phyloP scores from a whole-genome alignment of 1,140 invertebrate species.

The Belonocnema kinseyi region DNA sequence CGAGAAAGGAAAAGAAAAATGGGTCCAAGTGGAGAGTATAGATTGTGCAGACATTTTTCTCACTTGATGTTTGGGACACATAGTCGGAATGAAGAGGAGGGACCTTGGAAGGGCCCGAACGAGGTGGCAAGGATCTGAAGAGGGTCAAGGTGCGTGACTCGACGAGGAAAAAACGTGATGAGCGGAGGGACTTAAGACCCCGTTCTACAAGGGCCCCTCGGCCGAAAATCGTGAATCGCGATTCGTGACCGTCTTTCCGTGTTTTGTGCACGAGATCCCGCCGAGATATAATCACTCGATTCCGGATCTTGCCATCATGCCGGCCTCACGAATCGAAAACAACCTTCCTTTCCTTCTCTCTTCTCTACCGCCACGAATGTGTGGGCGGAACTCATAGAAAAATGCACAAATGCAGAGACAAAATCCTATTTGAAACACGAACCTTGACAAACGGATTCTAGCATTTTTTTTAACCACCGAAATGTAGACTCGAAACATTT shows the following conservation, averaged over 20 bases:
- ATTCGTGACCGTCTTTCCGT: conserved; percentile 58
- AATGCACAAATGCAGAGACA: background rate
- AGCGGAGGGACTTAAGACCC: conserved; percentile 48
- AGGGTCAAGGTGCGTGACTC: conserved; percentile 51
- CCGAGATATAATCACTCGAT: conserved; percentile 58
- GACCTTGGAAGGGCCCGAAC: conserved; percentile 33
- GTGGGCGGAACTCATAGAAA: conserved; percentile 6
- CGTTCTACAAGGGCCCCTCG: conserved; percentile 46
- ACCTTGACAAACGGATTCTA: background rate
- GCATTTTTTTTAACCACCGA: background rate
- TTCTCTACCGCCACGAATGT: background rate
- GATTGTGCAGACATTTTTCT: background rate
- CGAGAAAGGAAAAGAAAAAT: background rate
- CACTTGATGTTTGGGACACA: background rate
- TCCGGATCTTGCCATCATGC: conserved; percentile 56
- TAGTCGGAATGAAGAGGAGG: conserved; percentile 34
- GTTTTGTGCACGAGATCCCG: conserved; percentile 54
- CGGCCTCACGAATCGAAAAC: conserved; percentile 54
- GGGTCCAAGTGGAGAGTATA: too few species aligned
- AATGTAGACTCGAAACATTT: background rate
- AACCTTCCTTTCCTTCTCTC: conserved; percentile 36
- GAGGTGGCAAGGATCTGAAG: conserved; percentile 38
- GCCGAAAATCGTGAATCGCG: conserved; percentile 54
- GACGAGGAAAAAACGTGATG: conserved; percentile 57
- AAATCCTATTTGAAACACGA: background rate